These are phyloP conservation scores for Pristionchus fissidentatus DNA, from an alignment of 2,888 invertebrate genomes.

Conservation along the genomic window DNA sequence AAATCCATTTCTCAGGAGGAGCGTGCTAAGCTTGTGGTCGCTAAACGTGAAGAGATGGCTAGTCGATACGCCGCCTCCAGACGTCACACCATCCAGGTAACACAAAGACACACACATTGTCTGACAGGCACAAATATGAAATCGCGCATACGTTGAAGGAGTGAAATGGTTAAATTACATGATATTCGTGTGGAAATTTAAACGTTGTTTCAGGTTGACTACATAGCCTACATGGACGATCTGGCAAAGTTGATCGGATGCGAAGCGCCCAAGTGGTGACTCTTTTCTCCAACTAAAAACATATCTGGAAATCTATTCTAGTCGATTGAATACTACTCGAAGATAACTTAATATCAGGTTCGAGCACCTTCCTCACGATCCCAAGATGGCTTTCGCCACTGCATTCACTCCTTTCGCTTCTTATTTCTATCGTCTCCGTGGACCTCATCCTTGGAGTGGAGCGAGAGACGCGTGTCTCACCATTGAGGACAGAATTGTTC, in stretches of 20 bases:
- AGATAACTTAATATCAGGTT: neutral
- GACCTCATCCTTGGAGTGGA: constrained; percentile 65
- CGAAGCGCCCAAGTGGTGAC: neutral
- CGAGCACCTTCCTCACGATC: constrained; percentile 3
- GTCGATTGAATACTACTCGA: neutral
- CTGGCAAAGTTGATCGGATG: constrained; percentile 76
- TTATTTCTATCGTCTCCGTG: constrained; percentile 63
- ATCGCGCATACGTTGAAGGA: no score
- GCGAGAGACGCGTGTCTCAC: constrained; percentile 65
- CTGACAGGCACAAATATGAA: no score
- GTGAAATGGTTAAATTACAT: neutral
- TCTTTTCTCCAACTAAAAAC: neutral
- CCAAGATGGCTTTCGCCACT: neutral
- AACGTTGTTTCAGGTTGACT: constrained; percentile 74
- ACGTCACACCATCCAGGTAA: constrained; percentile 11
- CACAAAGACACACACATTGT: no score
- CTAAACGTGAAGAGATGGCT: neutral
- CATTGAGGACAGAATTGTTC: constrained; percentile 57
- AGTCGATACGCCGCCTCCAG: neutral
- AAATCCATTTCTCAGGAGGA: neutral
- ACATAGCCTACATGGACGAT: constrained; percentile 77
- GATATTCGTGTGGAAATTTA: neutral
- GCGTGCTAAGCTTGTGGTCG: neutral
- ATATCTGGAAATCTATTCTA: neutral
- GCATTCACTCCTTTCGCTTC: constrained; percentile 61